phyloP scores from a whole-genome alignment of 1,140 invertebrate species.

The Drosophila novamexicana region DNA sequence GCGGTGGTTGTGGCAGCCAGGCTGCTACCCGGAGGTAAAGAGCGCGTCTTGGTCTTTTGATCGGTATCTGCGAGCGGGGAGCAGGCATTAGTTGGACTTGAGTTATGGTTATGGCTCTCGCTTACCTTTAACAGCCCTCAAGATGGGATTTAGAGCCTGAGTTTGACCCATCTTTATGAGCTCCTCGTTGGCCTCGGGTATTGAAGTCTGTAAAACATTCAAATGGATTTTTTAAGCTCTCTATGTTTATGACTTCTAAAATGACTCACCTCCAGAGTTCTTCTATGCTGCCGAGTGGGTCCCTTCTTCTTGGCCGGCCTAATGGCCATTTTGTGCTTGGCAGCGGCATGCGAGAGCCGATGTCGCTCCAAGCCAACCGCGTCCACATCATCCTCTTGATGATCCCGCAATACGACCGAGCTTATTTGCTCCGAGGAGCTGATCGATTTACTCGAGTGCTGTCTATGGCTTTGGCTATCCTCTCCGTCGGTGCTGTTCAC shows the following conservation, averaged over 20 bases:
- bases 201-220: constrained; percentile 86
- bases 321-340: constrained; percentile 91
- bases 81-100: background rate
- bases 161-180: constrained; percentile 43
- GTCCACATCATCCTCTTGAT: constrained; percentile 68
- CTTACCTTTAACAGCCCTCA: constrained; percentile 67
- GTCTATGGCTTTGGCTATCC: constrained; percentile 55
- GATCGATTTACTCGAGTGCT: constrained; percentile 48
- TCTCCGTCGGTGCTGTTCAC: constrained; percentile 74
- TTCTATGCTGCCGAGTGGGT: constrained; percentile 87
- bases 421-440: constrained; percentile 56
- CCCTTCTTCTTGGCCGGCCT: constrained; percentile 90
- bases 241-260: background rate
- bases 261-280: constrained; percentile 85
- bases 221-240: background rate
- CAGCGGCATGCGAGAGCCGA: constrained; percentile 91
- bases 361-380: constrained; percentile 82
- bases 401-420: constrained; percentile 61
- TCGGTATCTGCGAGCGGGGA: constrained; percentile 47
- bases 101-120: background rate
- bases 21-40: constrained; percentile 87
- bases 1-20: constrained; percentile 43
- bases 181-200: constrained; percentile 91
- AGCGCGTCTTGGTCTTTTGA: constrained; percentile 87
- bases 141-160: constrained; percentile 78